Conservation (phyloP, 2,113 vertebrate genomes). For the Neodontobutis hainanensis region DNA sequence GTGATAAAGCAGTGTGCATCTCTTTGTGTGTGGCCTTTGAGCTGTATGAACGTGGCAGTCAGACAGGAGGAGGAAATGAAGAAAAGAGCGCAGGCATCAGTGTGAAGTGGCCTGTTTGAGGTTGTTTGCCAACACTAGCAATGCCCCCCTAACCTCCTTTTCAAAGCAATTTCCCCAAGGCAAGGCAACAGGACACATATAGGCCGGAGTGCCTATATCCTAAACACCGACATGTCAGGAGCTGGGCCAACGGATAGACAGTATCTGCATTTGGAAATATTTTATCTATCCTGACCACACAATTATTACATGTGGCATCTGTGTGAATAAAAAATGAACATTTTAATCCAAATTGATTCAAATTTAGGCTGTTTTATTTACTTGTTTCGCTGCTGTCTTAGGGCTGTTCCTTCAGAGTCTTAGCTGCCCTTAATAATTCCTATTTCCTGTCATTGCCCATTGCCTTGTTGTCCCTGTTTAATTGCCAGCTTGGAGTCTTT, state of each 20-base stretch:
- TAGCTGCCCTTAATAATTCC: slow-evolving; percentile 1
- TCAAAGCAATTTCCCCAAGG: slow-evolving; percentile 19
- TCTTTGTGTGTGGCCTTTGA: slow-evolving; percentile 39
- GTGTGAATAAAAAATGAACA: not conserved
- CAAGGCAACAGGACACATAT: slow-evolving; percentile 35
- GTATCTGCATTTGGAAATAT: slow-evolving; percentile 12
- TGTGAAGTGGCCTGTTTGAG: slow-evolving; percentile 16
- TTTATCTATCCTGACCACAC: not conserved
- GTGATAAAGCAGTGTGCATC: slow-evolving; percentile 35
- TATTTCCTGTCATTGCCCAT: slow-evolving; percentile 5
- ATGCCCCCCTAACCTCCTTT: slow-evolving; percentile 19
- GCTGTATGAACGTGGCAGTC: slow-evolving; percentile 28
- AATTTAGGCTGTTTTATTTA: not conserved
- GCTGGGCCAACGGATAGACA: slow-evolving; percentile 24
- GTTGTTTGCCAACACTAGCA: slow-evolving; percentile 24
- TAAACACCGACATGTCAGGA: slow-evolving; percentile 39
- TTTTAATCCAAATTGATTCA: not conserved
- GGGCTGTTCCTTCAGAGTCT: not conserved
- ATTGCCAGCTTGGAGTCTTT: slow-evolving; percentile 33
- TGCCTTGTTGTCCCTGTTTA: slow-evolving; percentile 22
- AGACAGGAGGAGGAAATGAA: slow-evolving; percentile 17
- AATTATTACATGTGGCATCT: not conserved
- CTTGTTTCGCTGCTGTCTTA: not conserved
- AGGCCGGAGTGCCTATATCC: slow-evolving; percentile 37
- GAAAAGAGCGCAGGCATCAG: slow-evolving; percentile 32